Conservation (phyloP, 1,140 invertebrate genomes). For the Aphaenogaster floridana region DNA sequence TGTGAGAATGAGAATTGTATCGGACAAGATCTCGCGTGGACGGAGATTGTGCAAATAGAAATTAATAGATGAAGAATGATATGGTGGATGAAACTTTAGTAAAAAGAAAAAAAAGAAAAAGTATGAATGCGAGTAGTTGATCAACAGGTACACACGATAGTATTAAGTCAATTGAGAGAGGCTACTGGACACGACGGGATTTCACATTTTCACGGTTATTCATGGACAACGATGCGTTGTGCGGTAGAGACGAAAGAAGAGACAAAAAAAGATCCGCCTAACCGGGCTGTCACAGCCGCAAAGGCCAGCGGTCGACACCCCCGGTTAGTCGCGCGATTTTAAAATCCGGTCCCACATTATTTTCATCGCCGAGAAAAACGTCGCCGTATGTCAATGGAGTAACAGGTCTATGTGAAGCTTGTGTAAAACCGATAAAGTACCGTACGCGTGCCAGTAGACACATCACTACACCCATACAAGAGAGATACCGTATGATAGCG, state of each 20-base stretch:
- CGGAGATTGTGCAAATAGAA: slow-evolving; percentile 64
- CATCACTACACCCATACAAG: slow-evolving; percentile 37
- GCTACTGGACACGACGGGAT: slow-evolving; percentile 65
- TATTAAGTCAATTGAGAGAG: slow-evolving; percentile 80
- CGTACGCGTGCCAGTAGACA: slow-evolving; percentile 63
- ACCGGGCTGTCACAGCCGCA: slow-evolving; percentile 51
- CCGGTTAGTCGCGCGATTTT: slow-evolving; percentile 40
- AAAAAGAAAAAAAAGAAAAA: slow-evolving; percentile 18
- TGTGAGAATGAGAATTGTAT: slow-evolving; percentile 21
- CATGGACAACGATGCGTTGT: slow-evolving; percentile 42
- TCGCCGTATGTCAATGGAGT: slow-evolving; percentile 50
- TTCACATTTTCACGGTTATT: slow-evolving; percentile 61
- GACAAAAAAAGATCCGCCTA: neutral
- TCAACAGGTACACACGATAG: slow-evolving; percentile 77
- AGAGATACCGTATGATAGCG: slow-evolving; percentile 25
- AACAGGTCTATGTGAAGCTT: slow-evolving; percentile 45
- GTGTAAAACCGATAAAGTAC: slow-evolving; percentile 33
- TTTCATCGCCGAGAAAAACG: neutral
- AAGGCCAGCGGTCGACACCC: slow-evolving; percentile 72
- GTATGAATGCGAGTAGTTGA: slow-evolving; percentile 67
- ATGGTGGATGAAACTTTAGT: slow-evolving; percentile 60
- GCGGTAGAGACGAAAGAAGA: neutral
- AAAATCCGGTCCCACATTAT: neutral
- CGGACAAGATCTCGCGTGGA: slow-evolving; percentile 25
- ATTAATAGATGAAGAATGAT: slow-evolving; percentile 64